These are phyloP conservation scores for Drosophila phalerata DNA, from an alignment of 2,888 invertebrate species.

Conservation along the genomic window DNA sequence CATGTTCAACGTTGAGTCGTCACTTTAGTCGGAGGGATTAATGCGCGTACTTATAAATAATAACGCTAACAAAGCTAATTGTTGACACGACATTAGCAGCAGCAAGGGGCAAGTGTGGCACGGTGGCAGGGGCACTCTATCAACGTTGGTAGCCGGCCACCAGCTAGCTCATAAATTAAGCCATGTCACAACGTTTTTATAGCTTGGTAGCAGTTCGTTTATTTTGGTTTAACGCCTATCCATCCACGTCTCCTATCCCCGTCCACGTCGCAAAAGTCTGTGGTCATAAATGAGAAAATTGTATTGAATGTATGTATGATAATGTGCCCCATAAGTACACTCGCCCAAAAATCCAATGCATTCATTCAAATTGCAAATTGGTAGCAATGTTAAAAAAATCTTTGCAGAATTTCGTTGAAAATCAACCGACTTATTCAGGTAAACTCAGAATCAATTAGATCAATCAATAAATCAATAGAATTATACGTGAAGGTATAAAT, in stretches of 20 bases:
- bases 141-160: conserved; percentile 9
- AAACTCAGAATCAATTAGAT: not conserved
- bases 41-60: conserved; percentile 56
- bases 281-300: conserved; percentile 22
- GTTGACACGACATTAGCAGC: conserved; percentile 69
- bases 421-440: not conserved
- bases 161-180: conserved; percentile 67
- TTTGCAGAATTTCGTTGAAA: not conserved
- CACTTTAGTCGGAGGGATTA: conserved; percentile 52
- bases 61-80: conserved; percentile 67
- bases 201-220: conserved; percentile 56
- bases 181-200: conserved; percentile 64
- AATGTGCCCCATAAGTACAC: conserved; percentile 19
- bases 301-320: conserved; percentile 1
- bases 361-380: not conserved
- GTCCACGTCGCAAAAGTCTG: not conserved
- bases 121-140: not conserved
- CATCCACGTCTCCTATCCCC: not conserved
- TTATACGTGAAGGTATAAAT: not conserved
- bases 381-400: too few relatives aligned
- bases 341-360: conserved; percentile 11
- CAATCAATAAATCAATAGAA: too few relatives aligned
- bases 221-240: conserved; percentile 54
- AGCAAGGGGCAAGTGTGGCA: not conserved
- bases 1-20: conserved; percentile 31